A percentile compares a stretch with the other conserved stretches of the same genome.
Evolutionary conservation across 1,140 invertebrate genomes (phyloP).

Genomic region (Cotesia glomerata): DNA sequence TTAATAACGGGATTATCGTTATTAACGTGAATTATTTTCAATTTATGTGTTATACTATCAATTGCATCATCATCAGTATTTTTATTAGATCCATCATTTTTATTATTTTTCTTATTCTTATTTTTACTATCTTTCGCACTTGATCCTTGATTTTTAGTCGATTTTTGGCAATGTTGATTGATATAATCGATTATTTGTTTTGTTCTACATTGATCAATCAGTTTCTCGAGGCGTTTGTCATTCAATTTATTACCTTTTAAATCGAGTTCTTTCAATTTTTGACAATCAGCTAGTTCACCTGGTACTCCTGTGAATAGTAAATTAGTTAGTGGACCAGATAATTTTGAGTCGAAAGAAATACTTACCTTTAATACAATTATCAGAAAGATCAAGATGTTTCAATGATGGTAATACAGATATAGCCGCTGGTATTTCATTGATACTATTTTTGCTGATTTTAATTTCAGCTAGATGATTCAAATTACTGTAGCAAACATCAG

Average conservation of each 20-base stretch:
- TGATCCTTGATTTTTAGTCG: constrained; percentile 44
- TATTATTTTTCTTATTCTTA: constrained; percentile 60
- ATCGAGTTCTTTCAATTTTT: constrained; percentile 63
- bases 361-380: constrained; percentile 75
- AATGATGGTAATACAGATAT: constrained; percentile 68
- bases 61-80: constrained; percentile 49
- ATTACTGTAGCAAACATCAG: constrained; percentile 68
- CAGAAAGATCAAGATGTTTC: constrained; percentile 74
- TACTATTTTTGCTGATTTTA: constrained; percentile 71
- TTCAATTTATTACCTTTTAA: constrained; percentile 75
- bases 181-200: constrained; percentile 77
- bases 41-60: constrained; percentile 40
- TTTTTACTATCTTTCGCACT: constrained; percentile 55
- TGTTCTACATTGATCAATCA: constrained; percentile 73
- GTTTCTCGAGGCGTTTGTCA: constrained; percentile 75
- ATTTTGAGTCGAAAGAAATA: not conserved
- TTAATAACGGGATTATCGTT: constrained; percentile 66
- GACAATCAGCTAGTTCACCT: constrained; percentile 50
- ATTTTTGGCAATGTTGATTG: constrained; percentile 67
- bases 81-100: constrained; percentile 41
- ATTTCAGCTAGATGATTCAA: constrained; percentile 73
- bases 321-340: not conserved
- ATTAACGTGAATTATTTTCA: constrained; percentile 62
- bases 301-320: constrained; percentile 42
- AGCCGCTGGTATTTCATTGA: constrained; percentile 68